Conservation (phyloP, 2,888 invertebrate species). For the Nysson spinosus region DNA sequence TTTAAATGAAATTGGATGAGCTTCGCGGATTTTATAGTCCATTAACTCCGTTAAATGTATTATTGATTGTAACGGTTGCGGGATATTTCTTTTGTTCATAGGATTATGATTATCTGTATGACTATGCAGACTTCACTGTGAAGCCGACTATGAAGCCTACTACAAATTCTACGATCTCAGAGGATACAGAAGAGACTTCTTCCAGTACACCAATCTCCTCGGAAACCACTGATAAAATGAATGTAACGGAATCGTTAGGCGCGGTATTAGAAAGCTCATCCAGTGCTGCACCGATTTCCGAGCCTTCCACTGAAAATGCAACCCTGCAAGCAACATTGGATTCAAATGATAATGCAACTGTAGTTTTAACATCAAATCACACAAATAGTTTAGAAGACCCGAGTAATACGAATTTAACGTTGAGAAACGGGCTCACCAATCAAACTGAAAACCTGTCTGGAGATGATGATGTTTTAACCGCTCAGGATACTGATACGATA, state of each 20-base stretch:
- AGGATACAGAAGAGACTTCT: slow-evolving; percentile 46
- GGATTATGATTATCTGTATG: slow-evolving; percentile 87
- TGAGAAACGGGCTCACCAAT: slow-evolving; percentile 19
- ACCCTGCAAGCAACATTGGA: slow-evolving; percentile 1
- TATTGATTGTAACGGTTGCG: neutral
- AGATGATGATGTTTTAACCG: neutral
- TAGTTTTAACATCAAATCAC: too few species aligned
- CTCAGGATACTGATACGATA: neutral
- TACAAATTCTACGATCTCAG: slow-evolving; percentile 47
- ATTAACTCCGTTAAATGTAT: too few species aligned
- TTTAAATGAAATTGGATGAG: too few species aligned
- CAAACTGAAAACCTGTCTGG: slow-evolving; percentile 2
- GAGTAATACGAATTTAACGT: neutral
- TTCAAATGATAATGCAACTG: neutral
- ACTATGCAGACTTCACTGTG: slow-evolving; percentile 85
- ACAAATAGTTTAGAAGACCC: too few species aligned
- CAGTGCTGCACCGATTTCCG: neutral
- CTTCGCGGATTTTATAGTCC: too few species aligned
- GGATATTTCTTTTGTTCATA: slow-evolving; percentile 74
- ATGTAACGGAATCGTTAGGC: neutral
- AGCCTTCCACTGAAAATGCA: neutral
- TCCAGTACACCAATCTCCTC: slow-evolving; percentile 41
- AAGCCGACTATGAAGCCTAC: slow-evolving; percentile 74
- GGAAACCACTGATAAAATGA: slow-evolving; percentile 5
- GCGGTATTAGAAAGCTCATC: slow-evolving; percentile 19